These are phyloP conservation scores for Carterocephalus palaemon DNA, from an alignment of 2,888 invertebrate genomes.

Conservation along the genomic window DNA sequence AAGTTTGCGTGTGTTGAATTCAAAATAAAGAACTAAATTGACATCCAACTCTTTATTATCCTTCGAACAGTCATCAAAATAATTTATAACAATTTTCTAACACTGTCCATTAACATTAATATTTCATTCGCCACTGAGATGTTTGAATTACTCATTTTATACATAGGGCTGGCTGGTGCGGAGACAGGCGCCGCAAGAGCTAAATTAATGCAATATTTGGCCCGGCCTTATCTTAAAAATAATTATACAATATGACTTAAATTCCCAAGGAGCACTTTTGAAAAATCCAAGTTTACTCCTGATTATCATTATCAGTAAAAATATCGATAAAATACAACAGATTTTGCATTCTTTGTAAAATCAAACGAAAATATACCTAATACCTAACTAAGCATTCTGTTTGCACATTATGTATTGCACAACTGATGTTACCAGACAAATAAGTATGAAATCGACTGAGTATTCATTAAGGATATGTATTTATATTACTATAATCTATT, in stretches of 20 bases:
- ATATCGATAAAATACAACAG: constrained; percentile 77
- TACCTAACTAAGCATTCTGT: constrained; percentile 74
- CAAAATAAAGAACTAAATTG: constrained; percentile 57
- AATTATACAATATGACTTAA: constrained; percentile 76
- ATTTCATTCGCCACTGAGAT: constrained; percentile 76
- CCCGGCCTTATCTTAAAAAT: constrained; percentile 76
- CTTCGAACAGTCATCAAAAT: constrained; percentile 81
- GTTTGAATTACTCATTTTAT: constrained; percentile 64
- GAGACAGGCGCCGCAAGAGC: constrained; percentile 67
- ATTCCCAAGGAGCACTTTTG: constrained; percentile 48
- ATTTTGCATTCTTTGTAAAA: constrained; percentile 72
- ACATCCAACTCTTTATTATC: constrained; percentile 81
- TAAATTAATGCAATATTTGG: constrained; percentile 77
- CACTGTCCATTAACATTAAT: constrained; percentile 78
- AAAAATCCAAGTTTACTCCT: constrained; percentile 47
- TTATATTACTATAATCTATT: constrained; percentile 67
- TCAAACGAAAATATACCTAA: constrained; percentile 75
- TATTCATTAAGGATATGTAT: constrained; percentile 77
- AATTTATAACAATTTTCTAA: constrained; percentile 81
- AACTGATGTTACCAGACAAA: constrained; percentile 68
- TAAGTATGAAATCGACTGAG: constrained; percentile 69
- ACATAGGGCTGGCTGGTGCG: constrained; percentile 65
- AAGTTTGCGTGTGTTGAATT: neutral
- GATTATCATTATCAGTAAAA: constrained; percentile 61
- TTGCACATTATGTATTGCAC: constrained; percentile 72